Percentiles rank a stretch among this genome's conserved stretches.
Conservation (phyloP, 2,797 vertebrate genomes). For the Sternotherus odoratus region DNA sequence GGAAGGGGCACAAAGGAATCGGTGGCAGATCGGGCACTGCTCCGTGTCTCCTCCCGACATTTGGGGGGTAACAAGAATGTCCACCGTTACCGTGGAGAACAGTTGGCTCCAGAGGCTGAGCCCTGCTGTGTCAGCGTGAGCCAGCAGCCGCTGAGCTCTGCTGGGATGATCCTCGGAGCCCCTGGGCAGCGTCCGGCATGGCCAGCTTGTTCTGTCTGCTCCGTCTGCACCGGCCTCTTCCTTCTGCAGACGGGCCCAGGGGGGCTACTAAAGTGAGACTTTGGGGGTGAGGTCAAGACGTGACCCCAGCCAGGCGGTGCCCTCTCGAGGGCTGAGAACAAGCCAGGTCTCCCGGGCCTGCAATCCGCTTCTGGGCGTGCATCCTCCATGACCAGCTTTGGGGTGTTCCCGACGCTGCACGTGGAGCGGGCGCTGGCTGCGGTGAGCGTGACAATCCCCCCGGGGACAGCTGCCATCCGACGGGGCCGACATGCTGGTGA, state of each 20-base stretch:
- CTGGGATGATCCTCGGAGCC: neutral
- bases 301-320: fast-evolving
- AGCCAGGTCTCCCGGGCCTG: neutral
- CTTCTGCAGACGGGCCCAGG: neutral
- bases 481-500: too few species aligned
- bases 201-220: fast-evolving
- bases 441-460: neutral
- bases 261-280: neutral
- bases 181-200: neutral
- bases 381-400: neutral
- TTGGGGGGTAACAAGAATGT: constrained; percentile 8
- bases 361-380: fast-evolving
- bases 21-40: neutral
- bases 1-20: constrained; percentile 38
- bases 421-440: neutral
- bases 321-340: fast-evolving
- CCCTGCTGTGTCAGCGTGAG: neutral
- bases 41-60: neutral
- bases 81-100: neutral
- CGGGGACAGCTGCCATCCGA: too few species aligned
- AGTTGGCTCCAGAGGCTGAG: neutral
- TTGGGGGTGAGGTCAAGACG: too few species aligned
- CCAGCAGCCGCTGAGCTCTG: neutral
- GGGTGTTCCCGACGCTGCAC: neutral
- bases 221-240: neutral